Base-by-base conservation (phyloP, 2,888 invertebrate genomes). In the Gnatocerus cornutus region DNA sequence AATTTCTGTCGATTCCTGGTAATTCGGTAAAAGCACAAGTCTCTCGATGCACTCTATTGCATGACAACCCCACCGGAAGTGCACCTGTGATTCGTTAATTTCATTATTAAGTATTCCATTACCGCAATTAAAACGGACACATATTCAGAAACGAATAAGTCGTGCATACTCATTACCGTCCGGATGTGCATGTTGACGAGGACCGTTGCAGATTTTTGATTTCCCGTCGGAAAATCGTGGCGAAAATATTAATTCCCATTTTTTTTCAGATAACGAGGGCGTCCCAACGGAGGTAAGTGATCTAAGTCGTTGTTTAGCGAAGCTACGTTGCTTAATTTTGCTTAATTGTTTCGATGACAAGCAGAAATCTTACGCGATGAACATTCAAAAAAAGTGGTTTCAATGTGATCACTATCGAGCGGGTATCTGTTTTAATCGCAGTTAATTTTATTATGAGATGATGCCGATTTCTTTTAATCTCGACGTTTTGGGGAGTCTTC, bases 31-130 rank as follows among this genome's bases (percentile, higher is more conserved):
- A 52, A 50, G 58, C 27, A 50, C 39, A 13, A 9, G 46, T 13
- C 39, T 29, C 14, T 48, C 33, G 53, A 53, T 53, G 67, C 58
- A 58, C 41, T 50, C 48, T 64, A 69, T 77, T 68, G 77, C 76
- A 77, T 76, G 75, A 73, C 73, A 71, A 73, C 63, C 72, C 59
- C 56, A 56, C 70, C 78, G 79, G 80, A 80, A 81, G 78, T 77
- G 74, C 80, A 80, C 80, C 78, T 81, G 80, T 79, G 79, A 79
- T 80, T 80, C 79, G 78, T 78, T 79, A 80, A 80, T 80, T 79
- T 80, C 77, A 79, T 81, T 78, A 77, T 77, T 71, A 37, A 27
- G 46, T 74, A 77, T 79, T 79, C 76, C 69, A 69, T 73, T 67
- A 72, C 52, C 59, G 75, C 76, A 78, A 78, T 79, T 79, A 78